Conservation (phyloP, 37 sponge, comb jelly and placozoan species). For the Eunapius fragilis region DNA sequence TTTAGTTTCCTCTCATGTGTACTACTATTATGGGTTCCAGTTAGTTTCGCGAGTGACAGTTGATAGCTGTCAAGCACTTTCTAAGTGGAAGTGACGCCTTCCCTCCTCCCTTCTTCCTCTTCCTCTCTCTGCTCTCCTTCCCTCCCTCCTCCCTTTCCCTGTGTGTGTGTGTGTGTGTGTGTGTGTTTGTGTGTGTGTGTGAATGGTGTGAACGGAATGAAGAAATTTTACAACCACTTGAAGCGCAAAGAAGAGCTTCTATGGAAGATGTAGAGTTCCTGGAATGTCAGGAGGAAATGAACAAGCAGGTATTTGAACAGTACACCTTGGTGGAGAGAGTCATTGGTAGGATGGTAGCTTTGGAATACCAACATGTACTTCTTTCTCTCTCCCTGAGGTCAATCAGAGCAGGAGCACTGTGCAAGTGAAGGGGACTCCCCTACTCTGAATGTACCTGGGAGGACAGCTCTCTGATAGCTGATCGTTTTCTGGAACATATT, state of each 20-base stretch:
- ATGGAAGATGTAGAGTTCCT: constrained; percentile 92
- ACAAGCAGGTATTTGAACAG: constrained; percentile 68
- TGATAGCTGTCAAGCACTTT: too few relatives aligned
- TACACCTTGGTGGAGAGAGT: constrained; percentile 86
- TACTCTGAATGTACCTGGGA: constrained; percentile 98
- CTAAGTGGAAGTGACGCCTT: too few relatives aligned
- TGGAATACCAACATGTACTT: neutral
- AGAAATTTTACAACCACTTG: constrained; percentile 88
- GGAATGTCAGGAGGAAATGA: constrained; percentile 90
- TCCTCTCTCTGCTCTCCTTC: too few relatives aligned
- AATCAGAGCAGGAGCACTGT: constrained; percentile 75
- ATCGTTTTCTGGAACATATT: constrained; percentile 68
- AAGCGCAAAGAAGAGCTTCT: constrained; percentile 78
- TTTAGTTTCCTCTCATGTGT: too few relatives aligned
- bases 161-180: too few relatives aligned
- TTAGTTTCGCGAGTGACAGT: too few relatives aligned
- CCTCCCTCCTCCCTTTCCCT: too few relatives aligned
- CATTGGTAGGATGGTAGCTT: constrained; percentile 69
- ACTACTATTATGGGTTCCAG: too few relatives aligned
- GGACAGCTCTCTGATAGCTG: constrained; percentile 57
- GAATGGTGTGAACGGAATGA: constrained; percentile 78
- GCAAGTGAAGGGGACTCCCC: constrained; percentile 96
- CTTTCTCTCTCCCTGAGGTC: neutral
- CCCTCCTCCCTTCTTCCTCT: too few relatives aligned
- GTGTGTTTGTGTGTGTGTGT: neutral